Percentiles rank a stretch among this genome's conserved stretches.
phyloP scores from a whole-genome alignment of 2,888 invertebrate species.

The Rhabditoides inermis region DNA sequence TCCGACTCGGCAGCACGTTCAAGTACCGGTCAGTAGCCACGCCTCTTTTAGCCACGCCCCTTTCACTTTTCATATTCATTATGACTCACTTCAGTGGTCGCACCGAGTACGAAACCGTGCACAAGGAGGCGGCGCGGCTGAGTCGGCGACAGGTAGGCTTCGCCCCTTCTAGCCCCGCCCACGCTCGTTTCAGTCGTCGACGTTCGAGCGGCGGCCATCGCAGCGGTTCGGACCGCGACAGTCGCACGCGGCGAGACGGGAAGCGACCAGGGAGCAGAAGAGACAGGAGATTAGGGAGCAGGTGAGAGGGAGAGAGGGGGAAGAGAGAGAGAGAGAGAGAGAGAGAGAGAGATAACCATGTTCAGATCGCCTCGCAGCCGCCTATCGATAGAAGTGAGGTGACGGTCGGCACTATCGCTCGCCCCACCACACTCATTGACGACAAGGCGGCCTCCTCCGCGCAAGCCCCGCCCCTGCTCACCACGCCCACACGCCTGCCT shows the following conservation, averaged over 20 bases:
- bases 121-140: constrained; percentile 29
- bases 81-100: constrained; percentile 74
- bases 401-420: no score
- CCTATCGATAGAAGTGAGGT: no score
- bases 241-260: constrained; percentile 18
- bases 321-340: background rate
- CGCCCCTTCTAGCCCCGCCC: no score
- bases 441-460: no score
- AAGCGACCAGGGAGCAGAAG: constrained; percentile 4
- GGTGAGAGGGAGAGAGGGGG: constrained; percentile 8
- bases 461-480: no score
- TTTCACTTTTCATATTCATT: no score
- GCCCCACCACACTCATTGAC: no score
- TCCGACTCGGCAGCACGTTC: constrained; percentile 95
- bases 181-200: constrained; percentile 82
- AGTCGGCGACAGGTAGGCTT: constrained; percentile 76
- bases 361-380: background rate
- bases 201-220: constrained; percentile 90
- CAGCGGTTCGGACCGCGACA: constrained; percentile 58
- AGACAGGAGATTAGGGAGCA: background rate
- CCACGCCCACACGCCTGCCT: no score
- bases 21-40: constrained; percentile 64
- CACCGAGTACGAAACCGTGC: constrained; percentile 78
- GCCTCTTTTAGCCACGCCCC: background rate
- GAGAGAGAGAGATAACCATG: background rate